phyloP scores from a whole-genome alignment of 1,140 invertebrate genomes.

The Cydia fagiglandana region DNA sequence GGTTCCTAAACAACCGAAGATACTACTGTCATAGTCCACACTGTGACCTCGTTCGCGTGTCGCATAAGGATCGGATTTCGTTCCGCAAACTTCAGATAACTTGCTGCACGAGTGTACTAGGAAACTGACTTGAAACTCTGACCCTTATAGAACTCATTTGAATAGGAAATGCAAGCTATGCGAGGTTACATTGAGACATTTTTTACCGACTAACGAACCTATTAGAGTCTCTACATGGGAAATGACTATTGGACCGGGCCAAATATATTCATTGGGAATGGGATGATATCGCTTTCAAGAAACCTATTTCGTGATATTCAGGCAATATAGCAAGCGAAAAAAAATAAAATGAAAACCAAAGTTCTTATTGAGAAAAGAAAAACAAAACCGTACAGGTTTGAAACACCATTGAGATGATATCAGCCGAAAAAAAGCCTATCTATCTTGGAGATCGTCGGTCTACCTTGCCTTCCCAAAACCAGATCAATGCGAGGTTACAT shows the following conservation, averaged over 20 bases:
- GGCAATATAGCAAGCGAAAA: too few relatives aligned
- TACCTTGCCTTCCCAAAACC: conserved; percentile 34
- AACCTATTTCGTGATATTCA: too few relatives aligned
- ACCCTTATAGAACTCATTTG: conserved; percentile 18
- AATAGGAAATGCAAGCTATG: conserved; percentile 1
- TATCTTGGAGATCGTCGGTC: neutral
- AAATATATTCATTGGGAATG: neutral
- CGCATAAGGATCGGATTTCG: conserved; percentile 70
- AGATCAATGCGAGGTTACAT: conserved; percentile 56
- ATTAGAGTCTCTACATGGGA: too few relatives aligned
- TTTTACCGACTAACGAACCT: neutral
- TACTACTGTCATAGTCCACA: conserved; percentile 25
- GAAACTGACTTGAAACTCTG: conserved; percentile 31
- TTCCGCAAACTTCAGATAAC: conserved; percentile 76
- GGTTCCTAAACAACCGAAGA: too few relatives aligned
- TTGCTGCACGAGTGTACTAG: conserved; percentile 54
- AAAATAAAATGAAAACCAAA: too few relatives aligned
- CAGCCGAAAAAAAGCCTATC: too few relatives aligned
- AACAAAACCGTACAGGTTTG: neutral
- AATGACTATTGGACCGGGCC: neutral
- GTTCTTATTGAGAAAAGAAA: neutral
- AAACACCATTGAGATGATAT: too few relatives aligned
- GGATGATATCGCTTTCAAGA: neutral
- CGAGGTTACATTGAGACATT: neutral
- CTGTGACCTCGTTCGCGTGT: conserved; percentile 62